These are phyloP conservation scores for Helogale parvula DNA, from an alignment of 2,113 vertebrate genomes.

Conservation along the genomic window DNA sequence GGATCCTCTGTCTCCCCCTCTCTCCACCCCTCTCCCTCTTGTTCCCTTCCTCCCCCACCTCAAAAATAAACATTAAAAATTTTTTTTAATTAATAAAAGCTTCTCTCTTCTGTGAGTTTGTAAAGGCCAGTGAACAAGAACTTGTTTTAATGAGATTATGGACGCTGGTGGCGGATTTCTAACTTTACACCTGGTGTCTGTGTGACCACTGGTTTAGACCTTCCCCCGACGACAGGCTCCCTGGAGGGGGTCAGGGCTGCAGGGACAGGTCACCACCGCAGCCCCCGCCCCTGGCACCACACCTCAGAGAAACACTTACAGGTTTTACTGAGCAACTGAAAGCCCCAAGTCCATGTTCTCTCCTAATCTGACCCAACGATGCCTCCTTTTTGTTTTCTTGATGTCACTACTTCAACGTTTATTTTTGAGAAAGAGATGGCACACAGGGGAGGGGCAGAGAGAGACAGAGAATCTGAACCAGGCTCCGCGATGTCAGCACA, in stretches of 20 bases:
- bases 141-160: background rate
- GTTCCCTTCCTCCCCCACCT: too few relatives aligned
- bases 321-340: fast-evolving
- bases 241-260: background rate
- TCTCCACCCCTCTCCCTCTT: too few relatives aligned
- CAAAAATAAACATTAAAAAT: too few relatives aligned
- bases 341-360: fast-evolving
- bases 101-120: background rate
- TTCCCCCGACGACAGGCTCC: background rate
- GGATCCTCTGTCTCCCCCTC: too few relatives aligned
- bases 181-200: fast-evolving
- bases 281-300: fast-evolving
- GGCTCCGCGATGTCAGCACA: too few relatives aligned
- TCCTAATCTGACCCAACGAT: fast-evolving
- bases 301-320: background rate
- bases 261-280: fast-evolving
- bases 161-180: fast-evolving
- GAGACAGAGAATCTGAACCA: too few relatives aligned
- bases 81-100: background rate
- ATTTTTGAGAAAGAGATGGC: background rate
- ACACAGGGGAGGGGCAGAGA: background rate
- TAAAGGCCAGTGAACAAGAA: background rate
- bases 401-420: background rate
- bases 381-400: background rate
- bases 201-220: background rate